Evolutionary conservation across 1,140 invertebrate species (phyloP).

Genomic region (Sinella curviseta): DNA sequence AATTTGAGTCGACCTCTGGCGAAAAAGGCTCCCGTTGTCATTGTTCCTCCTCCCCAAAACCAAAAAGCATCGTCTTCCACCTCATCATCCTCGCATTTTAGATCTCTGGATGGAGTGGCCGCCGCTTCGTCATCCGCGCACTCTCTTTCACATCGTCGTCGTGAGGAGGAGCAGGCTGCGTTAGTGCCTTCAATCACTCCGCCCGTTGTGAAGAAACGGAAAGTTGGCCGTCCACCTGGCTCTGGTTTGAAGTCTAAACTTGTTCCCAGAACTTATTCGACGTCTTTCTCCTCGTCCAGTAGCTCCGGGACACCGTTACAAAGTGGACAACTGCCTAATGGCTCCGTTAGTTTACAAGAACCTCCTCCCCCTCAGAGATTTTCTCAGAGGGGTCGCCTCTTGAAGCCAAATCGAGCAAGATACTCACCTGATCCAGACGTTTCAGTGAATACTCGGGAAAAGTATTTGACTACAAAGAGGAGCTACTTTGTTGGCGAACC

Average conservation of each 20-base stretch:
- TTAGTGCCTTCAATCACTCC: no score
- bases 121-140: no score
- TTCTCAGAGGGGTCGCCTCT: not conserved
- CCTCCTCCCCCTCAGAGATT: not conserved
- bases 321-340: not conserved
- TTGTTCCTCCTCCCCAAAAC: no score
- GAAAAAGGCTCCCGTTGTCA: no score
- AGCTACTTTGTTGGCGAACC: not conserved
- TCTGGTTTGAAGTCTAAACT: not conserved
- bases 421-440: not conserved
- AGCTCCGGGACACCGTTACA: not conserved
- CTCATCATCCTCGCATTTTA: no score
- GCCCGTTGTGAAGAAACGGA: no score
- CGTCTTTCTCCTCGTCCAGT: not conserved
- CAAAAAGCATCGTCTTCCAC: no score
- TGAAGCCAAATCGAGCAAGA: constrained; percentile 13
- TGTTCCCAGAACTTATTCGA: not conserved
- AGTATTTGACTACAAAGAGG: not conserved
- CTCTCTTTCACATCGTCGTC: no score
- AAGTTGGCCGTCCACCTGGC: not conserved
- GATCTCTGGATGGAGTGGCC: no score
- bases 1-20: no score
- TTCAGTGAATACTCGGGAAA: not conserved
- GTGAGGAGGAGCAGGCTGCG: no score
- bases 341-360: not conserved